phyloP scores from a whole-genome alignment of 1,140 invertebrate genomes.

The Bombus cullumanus region DNA sequence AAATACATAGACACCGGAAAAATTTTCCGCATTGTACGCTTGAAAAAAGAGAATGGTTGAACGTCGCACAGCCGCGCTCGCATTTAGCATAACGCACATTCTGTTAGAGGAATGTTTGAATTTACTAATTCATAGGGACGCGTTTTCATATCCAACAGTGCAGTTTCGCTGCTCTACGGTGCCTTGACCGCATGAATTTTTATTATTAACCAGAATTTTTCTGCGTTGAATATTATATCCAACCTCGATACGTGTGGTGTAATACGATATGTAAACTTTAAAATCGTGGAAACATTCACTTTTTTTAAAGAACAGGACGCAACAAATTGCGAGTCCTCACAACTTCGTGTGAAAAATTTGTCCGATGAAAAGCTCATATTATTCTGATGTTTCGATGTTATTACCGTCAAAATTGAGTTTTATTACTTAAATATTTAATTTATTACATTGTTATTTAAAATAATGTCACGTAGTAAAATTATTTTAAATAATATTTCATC shows the following conservation, averaged over 20 bases:
- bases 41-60: background rate
- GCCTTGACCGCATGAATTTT: slow-evolving; percentile 26
- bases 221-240: slow-evolving; percentile 8
- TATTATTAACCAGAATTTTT: slow-evolving; percentile 44
- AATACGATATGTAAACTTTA: background rate
- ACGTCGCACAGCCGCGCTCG: background rate
- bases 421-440: no score
- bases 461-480: background rate
- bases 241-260: no score
- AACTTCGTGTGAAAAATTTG: no score
- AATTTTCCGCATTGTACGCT: background rate
- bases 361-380: no score
- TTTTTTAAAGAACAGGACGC: background rate
- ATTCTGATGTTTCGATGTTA: no score
- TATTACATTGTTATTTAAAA: background rate
- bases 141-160: background rate
- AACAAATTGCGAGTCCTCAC: no score
- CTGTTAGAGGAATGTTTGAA: slow-evolving; percentile 24
- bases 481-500: no score
- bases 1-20: background rate
- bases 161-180: background rate
- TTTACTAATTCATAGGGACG: slow-evolving; percentile 11
- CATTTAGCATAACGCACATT: slow-evolving; percentile 9
- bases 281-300: no score
- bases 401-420: no score